Base-by-base conservation (phyloP, 1,140 invertebrate species). In the Lanistes nyassanus region DNA sequence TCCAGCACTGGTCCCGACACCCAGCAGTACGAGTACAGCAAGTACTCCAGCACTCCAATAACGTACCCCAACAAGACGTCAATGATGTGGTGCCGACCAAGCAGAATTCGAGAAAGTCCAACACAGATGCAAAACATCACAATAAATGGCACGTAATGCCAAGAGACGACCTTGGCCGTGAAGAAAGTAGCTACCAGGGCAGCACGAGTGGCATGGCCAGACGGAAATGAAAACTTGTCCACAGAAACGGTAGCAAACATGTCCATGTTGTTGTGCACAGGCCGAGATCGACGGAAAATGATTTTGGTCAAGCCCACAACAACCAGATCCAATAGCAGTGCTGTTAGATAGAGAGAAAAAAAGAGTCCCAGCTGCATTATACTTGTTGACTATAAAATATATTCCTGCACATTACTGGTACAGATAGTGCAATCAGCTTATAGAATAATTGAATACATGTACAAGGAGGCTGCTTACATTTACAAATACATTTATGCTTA, bases 181-280 rank as follows among this genome's bases (percentile, higher is more conserved):
- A 87, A 77, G 72, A 89, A 94, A 64, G 92, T 92, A 1, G 93
- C 90, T 23, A 99, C 88, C 84, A 95, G 93, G 19, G 93, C 91
- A 16, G 95, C 92, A 82, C 98, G 90, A n/a, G 96, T 96, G 2
- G 95, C 92, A 90, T 99, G 98, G 0, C 98, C 98, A 0, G 97
- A 98, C 37, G 97, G 98, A 88, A 99, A 99, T 51, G 96, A 97
- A 86, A 94, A 98, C 82, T 97, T 94, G 88, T 99, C 97, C 0
- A 96, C 91, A 0, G 92, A 91, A 88, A 84, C 91, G 87, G 91
- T 89, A 5, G 90, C 84, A 72, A 92, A 91, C 89, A 92, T 91
- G 78, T 95, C 93, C 80, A 90, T 86, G 55, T 87, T 84, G 84
- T 95, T 94, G 29, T 91, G 89, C 1, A 90, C 78, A 23, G 97